Conservation (phyloP, 1,140 invertebrate genomes). For the Rhopalosiphum maidis region DNA sequence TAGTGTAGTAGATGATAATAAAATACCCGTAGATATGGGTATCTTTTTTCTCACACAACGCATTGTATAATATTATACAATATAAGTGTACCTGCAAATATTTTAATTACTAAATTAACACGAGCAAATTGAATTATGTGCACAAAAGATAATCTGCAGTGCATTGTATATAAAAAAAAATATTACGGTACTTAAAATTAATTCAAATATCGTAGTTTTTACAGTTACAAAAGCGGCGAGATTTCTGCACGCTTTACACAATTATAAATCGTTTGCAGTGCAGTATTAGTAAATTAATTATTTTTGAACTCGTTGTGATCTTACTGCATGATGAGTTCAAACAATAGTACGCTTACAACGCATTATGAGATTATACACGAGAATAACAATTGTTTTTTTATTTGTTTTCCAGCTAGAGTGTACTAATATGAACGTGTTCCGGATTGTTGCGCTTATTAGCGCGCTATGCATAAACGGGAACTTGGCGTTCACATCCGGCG, state of each 20-base stretch:
- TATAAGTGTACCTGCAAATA: not conserved
- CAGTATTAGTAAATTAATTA: conserved; percentile 6
- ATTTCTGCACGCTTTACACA: not conserved
- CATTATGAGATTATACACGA: not conserved
- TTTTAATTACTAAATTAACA: conserved; percentile 19
- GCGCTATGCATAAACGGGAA: conserved; percentile 33
- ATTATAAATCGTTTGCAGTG: not conserved
- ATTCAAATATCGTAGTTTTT: not conserved
- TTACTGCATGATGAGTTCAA: not conserved
- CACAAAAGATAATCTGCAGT: not conserved
- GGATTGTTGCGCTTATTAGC: conserved; percentile 37
- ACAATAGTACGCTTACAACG: conserved; percentile 14
- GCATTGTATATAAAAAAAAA: not conserved
- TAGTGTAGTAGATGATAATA: not conserved
- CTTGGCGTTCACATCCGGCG: conserved; percentile 64
- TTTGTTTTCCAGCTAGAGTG: not conserved
- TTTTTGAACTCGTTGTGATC: not conserved
- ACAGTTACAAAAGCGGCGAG: not conserved
- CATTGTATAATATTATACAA: not conserved
- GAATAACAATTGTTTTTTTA: not conserved
- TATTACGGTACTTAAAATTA: not conserved
- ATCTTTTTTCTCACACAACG: not conserved
- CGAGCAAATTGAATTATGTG: not conserved
- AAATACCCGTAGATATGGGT: not conserved
- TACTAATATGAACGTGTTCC: conserved; percentile 13